Conservation (phyloP, 1,140 invertebrate species). For the Physella acuta region DNA sequence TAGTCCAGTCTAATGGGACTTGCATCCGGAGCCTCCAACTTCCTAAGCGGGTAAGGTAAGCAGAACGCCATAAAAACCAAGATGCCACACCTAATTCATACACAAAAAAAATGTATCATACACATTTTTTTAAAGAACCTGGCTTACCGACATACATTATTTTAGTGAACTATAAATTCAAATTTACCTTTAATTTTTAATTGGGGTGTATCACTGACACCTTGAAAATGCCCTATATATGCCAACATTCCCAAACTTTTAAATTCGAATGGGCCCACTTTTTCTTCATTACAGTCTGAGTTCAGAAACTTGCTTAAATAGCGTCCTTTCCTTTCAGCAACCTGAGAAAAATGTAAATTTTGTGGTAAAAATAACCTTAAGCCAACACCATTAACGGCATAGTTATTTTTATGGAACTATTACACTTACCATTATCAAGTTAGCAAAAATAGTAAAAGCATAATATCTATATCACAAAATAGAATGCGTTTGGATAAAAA, state of each 20-base stretch:
- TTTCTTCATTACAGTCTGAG: slow-evolving; percentile 26
- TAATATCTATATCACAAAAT: too few species aligned
- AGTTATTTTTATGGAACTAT: background rate
- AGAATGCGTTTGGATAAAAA: too few species aligned
- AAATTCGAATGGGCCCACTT: slow-evolving; percentile 49
- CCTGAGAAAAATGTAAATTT: too few species aligned
- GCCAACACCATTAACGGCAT: background rate
- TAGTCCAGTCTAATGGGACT: slow-evolving; percentile 58
- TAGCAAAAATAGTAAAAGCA: too few species aligned
- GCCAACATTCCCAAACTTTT: slow-evolving; percentile 59
- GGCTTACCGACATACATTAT: too few species aligned
- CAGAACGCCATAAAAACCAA: slow-evolving; percentile 61
- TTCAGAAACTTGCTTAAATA: slow-evolving; percentile 55
- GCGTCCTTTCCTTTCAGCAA: slow-evolving; percentile 59
- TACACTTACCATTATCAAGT: too few species aligned
- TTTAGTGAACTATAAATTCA: too few species aligned
- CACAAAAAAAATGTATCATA: background rate
- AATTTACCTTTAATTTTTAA: slow-evolving; percentile 57
- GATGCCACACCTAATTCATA: slow-evolving; percentile 59
- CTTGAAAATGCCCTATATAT: slow-evolving; percentile 60
- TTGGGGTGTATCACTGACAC: slow-evolving; percentile 56
- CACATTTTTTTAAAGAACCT: too few species aligned
- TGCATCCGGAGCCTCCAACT: slow-evolving; percentile 59
- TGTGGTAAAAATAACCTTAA: background rate
- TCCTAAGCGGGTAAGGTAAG: slow-evolving; percentile 59